Evolutionary conservation across 2,113 vertebrate species (phyloP), one percentile per base, ranked within the genome.

Genomic region (Orientallactaga bullata): DNA sequence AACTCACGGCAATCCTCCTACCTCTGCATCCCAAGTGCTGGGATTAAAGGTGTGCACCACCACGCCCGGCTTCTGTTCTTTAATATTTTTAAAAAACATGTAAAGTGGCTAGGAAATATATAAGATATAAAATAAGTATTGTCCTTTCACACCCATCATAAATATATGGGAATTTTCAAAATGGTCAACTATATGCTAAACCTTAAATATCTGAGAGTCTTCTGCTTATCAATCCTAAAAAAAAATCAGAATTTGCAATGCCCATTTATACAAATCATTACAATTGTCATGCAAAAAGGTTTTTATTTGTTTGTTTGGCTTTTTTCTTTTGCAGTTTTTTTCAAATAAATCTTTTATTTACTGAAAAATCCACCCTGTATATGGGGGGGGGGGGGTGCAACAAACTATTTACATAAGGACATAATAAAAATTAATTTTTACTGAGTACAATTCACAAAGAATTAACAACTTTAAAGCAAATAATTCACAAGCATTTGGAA

Each of bases 101-200:
- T 32, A 71, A 87, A 85, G 72, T 81, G 32, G 24, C n/a, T 89
- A 83, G 58, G 88, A 89, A 81, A 82, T 76, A 83, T 10, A 35
- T 72, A 35, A 93, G 76, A n/a, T n/a, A n/a, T n/a, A n/a, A n/a
- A n/a, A 17, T 42, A 82, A 81, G 18, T 8, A 51, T 89, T 72
- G 32, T 73, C 35, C 51, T 58, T 93, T 85, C 37, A 72, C 8
- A 61, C 74, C 73, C 26, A 85, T 84, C 39, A 88, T 60, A 83
- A 90, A 93, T 28, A 85, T 32, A 63, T 2, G 66, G 15, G 5
- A 89, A 82, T 79, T 91, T 89, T 96, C 74, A 73, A 91, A 96
- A 78, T 85, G 26, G 39, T 93, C 77, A 85, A 74, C 39, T 89
- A 76, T 55, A 92, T 0, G 77, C 85, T 85, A 90, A 78, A 79